Evolutionary conservation across 2,113 vertebrate genomes (phyloP), one percentile per base, ranked within the genome.

Genomic region (Semnornis frantzii): DNA sequence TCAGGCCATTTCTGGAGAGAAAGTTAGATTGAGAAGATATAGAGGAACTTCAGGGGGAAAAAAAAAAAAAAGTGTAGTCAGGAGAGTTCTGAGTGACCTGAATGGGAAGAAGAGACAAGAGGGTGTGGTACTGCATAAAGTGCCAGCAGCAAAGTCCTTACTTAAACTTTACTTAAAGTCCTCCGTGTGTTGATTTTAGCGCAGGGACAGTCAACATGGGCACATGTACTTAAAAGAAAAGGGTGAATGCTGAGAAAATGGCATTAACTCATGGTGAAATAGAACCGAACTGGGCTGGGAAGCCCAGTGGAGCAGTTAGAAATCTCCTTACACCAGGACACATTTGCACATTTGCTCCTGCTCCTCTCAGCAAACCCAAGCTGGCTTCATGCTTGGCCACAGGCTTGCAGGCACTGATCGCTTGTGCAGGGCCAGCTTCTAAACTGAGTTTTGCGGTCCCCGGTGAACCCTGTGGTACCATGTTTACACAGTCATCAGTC

Each of bases 301-400:
- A 89, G 50, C 75, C 33, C 20, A 12, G 62, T 50, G 39, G 30
- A 59, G 11, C 42, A 34, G 72, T 6, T 65, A 72, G 65, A 71
- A 78, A 62, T 54, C 11, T 0, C 5, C 1, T 74, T 78, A n/a
- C 79, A 54, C 4, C 3, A 58, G 65, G 69, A 10, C 19, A 28
- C 9, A 0, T 37, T 71, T 59, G n/a, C 64, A 19, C 69, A 12
- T 52, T 52, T 52, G 6, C 54, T 86, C 48, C 65, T 0, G 2
- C 65, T 78, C 73, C 13, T 25, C 30, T 21, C 58, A 69, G 34
- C 55, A 58, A 28, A 79, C 37, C 8, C 5, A 5, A 44, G 50
- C 3, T 30, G 63, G 46, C 23, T 68, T 66, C 0, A 0, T 0
- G 0, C 55, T 59, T 25, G 64, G 12, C n/a, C 3, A 1, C 0